phyloP scores from a whole-genome alignment of 2,113 vertebrate species.

The Narcine bancroftii region DNA sequence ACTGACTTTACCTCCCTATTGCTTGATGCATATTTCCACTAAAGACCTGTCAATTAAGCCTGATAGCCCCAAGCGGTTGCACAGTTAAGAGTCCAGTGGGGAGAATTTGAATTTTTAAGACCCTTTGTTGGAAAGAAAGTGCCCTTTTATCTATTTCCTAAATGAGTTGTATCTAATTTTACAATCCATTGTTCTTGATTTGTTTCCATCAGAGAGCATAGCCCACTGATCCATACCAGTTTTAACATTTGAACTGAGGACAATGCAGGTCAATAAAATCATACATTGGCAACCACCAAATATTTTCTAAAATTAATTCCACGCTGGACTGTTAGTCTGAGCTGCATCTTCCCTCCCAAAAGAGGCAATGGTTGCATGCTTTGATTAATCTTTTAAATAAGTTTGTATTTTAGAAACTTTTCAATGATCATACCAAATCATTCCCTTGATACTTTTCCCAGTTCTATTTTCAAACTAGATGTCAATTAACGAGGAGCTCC shows the following conservation, averaged over 20 bases:
- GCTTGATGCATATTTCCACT: not conserved
- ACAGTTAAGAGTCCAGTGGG: not conserved
- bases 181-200: not conserved
- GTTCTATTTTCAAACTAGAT: not conserved
- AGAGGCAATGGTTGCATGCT: not conserved
- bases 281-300: not conserved
- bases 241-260: not conserved
- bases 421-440: not conserved
- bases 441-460: not conserved
- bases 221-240: not conserved
- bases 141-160: not conserved
- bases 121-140: not conserved
- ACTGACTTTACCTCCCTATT: not conserved
- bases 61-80: not conserved
- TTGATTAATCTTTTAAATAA: not conserved
- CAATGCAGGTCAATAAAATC: not conserved
- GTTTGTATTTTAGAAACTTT: constrained; percentile 18
- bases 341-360: not conserved
- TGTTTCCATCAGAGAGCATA: not conserved
- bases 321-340: not conserved
- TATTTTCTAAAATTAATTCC: not conserved
- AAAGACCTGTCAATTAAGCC: not conserved
- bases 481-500: not conserved
- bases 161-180: not conserved
- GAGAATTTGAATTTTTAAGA: too few relatives aligned